These are phyloP conservation scores for Grammomys surdaster DNA, from an alignment of 2,113 vertebrate genomes.

Conservation along the genomic window DNA sequence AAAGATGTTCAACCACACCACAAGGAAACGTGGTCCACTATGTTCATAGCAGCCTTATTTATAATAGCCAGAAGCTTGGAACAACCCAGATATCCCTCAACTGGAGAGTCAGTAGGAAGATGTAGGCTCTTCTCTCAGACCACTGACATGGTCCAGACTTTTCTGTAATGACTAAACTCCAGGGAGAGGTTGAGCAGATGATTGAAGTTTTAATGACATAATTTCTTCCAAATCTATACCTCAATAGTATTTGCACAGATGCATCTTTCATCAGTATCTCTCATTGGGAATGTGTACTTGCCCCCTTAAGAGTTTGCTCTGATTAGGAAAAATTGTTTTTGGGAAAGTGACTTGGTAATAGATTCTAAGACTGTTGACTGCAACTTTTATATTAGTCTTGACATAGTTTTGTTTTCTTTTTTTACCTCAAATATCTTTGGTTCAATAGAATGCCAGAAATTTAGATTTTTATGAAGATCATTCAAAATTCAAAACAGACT, in stretches of 20 bases:
- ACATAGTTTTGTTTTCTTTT: constrained; percentile 38
- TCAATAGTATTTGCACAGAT: constrained; percentile 19
- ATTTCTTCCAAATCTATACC: constrained; percentile 28
- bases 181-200: not conserved
- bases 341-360: not conserved
- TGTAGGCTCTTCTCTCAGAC: not conserved
- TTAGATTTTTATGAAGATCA: constrained; percentile 64
- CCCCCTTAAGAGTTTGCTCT: constrained; percentile 47
- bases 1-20: no score
- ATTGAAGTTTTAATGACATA: not conserved
- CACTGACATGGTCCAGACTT: not conserved
- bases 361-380: constrained; percentile 28
- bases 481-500: constrained; percentile 56
- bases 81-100: no score
- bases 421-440: constrained; percentile 41
- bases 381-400: constrained; percentile 31
- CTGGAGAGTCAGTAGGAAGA: not conserved
- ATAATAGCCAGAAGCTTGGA: no score
- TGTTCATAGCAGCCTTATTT: no score
- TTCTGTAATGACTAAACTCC: not conserved
- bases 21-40: no score
- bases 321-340: constrained; percentile 40
- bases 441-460: constrained; percentile 23
- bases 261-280: constrained; percentile 20
- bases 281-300: not conserved